Base-by-base conservation (phyloP, 2,797 vertebrate species). In the Limnodromus scolopaceus region DNA sequence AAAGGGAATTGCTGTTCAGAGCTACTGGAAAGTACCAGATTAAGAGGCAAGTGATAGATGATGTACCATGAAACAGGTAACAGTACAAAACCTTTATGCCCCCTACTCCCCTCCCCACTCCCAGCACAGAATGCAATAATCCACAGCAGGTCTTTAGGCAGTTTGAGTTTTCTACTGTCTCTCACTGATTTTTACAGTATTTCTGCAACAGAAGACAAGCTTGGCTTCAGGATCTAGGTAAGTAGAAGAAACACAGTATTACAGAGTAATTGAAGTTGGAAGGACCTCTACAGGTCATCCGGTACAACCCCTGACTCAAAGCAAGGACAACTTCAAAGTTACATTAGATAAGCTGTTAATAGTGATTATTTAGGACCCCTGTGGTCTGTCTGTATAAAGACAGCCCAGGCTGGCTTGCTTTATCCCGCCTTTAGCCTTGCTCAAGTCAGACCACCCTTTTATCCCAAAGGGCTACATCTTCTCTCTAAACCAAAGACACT, bases 291-390 rank as follows among this genome's bases (percentile, higher is more conserved):
- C 0, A 22, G 86, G 70, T 93, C 84, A 89, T 13, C 43, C 17
- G 19, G 63, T 36, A 19, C 48, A 80, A n/a, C 51, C 55, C 58
- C 81, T 41, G 27, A 24, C 63, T 93, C 86, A 94, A 92, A 87
- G 93, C 77, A 95, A 91, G 74, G 78, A 60, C 66, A 76, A 16
- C 66, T 91, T 89, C 77, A 87, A 93, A 94, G 84, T 17, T 27
- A 45, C 36, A 41, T 36, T 57, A 79, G 27, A 38, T 55, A 87
- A 89, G 13, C 43, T 76, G 70, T 48, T 74, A 84, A 45, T 0
- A 77, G 68, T 70, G 77, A 91, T 94, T 95, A 87, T 79, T 91
- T 74, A 74, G 88, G 63, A 91, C 43, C 70, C 77, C 85, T 48
- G 63, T 18, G 27, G 92, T 84, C 92, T 84, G 7, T 27, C 61